phyloP scores from a whole-genome alignment of 1,140 invertebrate genomes.

The Bombus balteatus region DNA sequence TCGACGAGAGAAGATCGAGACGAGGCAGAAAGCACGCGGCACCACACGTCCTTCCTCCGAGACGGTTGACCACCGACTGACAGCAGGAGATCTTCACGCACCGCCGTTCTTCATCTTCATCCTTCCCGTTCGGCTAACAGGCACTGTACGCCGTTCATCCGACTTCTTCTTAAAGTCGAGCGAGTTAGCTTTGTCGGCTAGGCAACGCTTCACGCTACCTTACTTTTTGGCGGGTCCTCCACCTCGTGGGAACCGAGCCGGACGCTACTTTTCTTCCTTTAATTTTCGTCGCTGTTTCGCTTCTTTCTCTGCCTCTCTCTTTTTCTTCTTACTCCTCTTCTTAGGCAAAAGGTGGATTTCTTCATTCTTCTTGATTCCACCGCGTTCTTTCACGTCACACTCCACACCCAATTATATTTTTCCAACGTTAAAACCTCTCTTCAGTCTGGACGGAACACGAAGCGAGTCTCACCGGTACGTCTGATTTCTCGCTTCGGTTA shows the following conservation, averaged over 20 bases:
- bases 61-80: constrained; percentile 80
- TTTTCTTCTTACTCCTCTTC: background rate
- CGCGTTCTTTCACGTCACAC: no score
- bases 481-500: no score
- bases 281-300: constrained; percentile 11
- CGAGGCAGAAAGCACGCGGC: constrained; percentile 39
- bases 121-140: constrained; percentile 67
- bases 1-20: background rate
- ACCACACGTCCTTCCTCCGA: constrained; percentile 72
- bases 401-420: no score
- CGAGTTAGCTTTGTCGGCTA: constrained; percentile 58
- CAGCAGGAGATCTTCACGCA: constrained; percentile 76
- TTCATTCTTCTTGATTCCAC: background rate
- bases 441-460: no score
- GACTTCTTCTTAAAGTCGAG: constrained; percentile 29
- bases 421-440: no score
- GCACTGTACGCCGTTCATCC: constrained; percentile 43
- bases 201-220: constrained; percentile 56
- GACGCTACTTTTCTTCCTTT: constrained; percentile 9
- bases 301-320: background rate
- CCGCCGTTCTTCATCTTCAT: constrained; percentile 80
- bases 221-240: constrained; percentile 30
- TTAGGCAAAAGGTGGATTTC: no score
- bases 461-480: no score
- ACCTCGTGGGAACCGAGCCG: constrained; percentile 26